Conservation (phyloP, 1,140 invertebrate genomes). For the Sminthurides bifidus region DNA sequence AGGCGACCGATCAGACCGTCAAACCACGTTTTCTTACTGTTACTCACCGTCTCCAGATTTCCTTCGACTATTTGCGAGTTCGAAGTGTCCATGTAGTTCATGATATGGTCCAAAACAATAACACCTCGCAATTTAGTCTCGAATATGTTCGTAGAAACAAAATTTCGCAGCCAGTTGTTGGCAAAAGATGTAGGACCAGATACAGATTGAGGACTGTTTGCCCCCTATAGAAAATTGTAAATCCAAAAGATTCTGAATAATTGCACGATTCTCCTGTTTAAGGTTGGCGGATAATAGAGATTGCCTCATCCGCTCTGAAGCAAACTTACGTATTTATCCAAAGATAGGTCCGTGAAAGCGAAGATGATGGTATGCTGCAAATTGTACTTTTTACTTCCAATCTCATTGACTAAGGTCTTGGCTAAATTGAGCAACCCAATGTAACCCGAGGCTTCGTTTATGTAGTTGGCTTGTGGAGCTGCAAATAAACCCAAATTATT, state of each 20-base stretch:
- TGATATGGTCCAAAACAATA: slow-evolving; percentile 21
- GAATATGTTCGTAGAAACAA: slow-evolving; percentile 11
- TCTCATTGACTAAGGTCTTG: slow-evolving; percentile 3
- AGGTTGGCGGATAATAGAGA: neutral
- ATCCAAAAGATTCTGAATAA: neutral
- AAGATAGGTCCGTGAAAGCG: slow-evolving; percentile 11
- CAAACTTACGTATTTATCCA: slow-evolving; percentile 21
- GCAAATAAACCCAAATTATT: neutral
- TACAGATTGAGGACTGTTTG: neutral
- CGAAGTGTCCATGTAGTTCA: slow-evolving; percentile 12
- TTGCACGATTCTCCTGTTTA: neutral
- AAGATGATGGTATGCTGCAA: slow-evolving; percentile 16
- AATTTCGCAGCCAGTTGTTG: slow-evolving; percentile 7
- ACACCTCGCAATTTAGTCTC: slow-evolving; percentile 15
- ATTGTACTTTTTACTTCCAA: neutral
- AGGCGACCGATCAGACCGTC: neutral
- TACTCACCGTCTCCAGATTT: slow-evolving; percentile 8
- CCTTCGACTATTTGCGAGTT: neutral
- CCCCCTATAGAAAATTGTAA: neutral
- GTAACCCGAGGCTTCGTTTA: slow-evolving; percentile 17
- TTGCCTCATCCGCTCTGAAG: neutral
- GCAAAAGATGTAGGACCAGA: slow-evolving; percentile 11
- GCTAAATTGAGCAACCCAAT: slow-evolving; percentile 13
- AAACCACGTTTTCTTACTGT: neutral
- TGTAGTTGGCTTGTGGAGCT: neutral